Conservation (phyloP, 2,113 vertebrate species). For the Trichomycterus rosablanca region DNA sequence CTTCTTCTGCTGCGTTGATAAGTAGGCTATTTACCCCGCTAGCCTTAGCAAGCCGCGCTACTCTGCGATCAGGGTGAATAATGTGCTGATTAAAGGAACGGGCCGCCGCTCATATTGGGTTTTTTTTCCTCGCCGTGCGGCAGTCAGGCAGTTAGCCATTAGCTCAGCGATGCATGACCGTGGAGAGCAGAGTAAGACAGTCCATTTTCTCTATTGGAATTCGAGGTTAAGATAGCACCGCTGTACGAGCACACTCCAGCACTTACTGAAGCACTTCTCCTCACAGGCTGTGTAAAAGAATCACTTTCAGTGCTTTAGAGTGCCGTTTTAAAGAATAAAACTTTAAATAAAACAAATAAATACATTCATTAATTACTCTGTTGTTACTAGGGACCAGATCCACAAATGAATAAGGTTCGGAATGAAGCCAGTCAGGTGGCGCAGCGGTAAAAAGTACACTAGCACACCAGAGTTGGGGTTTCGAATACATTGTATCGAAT, state of each 20-base stretch:
- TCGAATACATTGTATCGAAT: too few relatives aligned
- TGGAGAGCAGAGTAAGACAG: conserved; percentile 4
- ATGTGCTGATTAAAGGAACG: conserved; percentile 39
- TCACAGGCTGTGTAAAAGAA: not conserved
- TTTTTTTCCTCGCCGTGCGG: not conserved
- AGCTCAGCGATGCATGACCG: conserved; percentile 24
- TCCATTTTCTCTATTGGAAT: conserved; percentile 34
- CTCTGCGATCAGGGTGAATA: conserved; percentile 32
- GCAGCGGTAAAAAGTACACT: too few relatives aligned
- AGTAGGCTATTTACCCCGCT: conserved; percentile 33
- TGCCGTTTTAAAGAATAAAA: not conserved
- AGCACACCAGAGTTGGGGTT: too few relatives aligned
- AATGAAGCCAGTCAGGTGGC: too few relatives aligned
- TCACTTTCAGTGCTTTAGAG: not conserved
- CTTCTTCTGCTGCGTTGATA: conserved; percentile 27
- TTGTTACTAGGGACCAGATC: too few relatives aligned
- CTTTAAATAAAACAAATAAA: not conserved
- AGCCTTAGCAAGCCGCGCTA: conserved; percentile 18
- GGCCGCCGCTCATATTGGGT: conserved; percentile 30
- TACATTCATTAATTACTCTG: too few relatives aligned
- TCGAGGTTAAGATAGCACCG: conserved; percentile 27
- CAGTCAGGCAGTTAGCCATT: conserved; percentile 31
- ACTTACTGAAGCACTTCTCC: not conserved
- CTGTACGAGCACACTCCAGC: not conserved
- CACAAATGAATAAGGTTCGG: too few relatives aligned